Percentiles rank a stretch among this genome's conserved stretches.
Evolutionary conservation across 2,797 vertebrate genomes (phyloP).

Genomic region (Eulemur mongoz): DNA sequence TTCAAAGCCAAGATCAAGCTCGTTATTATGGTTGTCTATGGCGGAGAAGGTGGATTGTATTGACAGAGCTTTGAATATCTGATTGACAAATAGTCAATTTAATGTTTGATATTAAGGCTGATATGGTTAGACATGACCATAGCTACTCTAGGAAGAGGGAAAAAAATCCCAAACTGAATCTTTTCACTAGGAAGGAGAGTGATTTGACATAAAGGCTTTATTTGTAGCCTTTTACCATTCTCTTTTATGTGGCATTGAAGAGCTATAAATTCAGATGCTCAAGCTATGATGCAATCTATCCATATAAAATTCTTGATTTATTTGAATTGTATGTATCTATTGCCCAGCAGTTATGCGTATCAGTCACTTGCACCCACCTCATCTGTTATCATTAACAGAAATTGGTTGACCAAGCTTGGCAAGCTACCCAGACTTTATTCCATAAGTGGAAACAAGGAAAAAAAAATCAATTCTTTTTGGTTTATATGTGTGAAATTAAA

Average conservation of each 20-base stretch:
- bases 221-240: neutral
- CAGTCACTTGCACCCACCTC: slow-evolving; percentile 19
- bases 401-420: slow-evolving; percentile 66
- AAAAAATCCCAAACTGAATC: neutral
- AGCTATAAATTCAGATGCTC: slow-evolving; percentile 66
- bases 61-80: neutral
- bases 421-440: slow-evolving; percentile 66
- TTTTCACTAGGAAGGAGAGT: slow-evolving; percentile 33
- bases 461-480: slow-evolving; percentile 67
- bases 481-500: slow-evolving; percentile 78
- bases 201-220: slow-evolving; percentile 33
- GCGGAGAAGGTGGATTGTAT: neutral
- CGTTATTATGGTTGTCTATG: neutral
- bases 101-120: slow-evolving; percentile 17
- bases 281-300: slow-evolving; percentile 54
- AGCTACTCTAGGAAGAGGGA: neutral
- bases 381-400: slow-evolving; percentile 51
- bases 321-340: slow-evolving; percentile 17
- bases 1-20: neutral
- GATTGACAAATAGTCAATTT: neutral
- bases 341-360: slow-evolving; percentile 11
- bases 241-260: slow-evolving; percentile 36
- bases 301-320: slow-evolving; percentile 62
- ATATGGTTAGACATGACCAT: neutral
- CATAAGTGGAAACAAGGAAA: slow-evolving; percentile 66